These are phyloP conservation scores for Drosophila novamexicana DNA, from an alignment of 1,140 invertebrate species.

Conservation along the genomic window DNA sequence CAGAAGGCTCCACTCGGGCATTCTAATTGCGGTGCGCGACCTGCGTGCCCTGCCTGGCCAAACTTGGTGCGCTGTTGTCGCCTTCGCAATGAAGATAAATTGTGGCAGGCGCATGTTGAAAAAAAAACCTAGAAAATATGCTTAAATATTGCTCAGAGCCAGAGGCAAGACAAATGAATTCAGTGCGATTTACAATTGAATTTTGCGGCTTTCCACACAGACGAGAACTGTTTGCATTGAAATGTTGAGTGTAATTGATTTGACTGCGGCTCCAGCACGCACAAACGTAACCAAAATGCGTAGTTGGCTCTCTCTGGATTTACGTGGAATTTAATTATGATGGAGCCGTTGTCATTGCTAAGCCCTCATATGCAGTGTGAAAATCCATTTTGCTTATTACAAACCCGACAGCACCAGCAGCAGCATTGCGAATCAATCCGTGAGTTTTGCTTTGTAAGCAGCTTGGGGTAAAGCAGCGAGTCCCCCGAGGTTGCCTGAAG, in stretches of 20 bases:
- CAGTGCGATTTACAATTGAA: slow-evolving; percentile 38
- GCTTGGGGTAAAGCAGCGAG: background rate
- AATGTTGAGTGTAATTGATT: slow-evolving; percentile 29
- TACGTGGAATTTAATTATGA: background rate
- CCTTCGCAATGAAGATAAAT: slow-evolving; percentile 66
- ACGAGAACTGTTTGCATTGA: slow-evolving; percentile 14
- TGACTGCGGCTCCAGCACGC: slow-evolving; percentile 17
- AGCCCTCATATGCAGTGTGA: background rate
- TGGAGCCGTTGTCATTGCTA: background rate
- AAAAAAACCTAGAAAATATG: slow-evolving; percentile 31
- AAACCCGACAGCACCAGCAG: no score
- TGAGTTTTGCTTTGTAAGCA: slow-evolving; percentile 1
- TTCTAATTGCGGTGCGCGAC: slow-evolving; percentile 40
- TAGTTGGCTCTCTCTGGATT: background rate
- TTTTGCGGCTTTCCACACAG: slow-evolving; percentile 13
- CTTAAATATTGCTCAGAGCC: slow-evolving; percentile 16
- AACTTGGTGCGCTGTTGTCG: background rate
- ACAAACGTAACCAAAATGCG: background rate
- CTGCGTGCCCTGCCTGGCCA: background rate
- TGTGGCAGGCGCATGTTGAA: slow-evolving; percentile 23
- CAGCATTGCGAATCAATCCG: background rate
- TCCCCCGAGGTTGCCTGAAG: background rate
- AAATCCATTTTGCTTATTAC: background rate
- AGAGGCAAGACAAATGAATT: slow-evolving; percentile 27
- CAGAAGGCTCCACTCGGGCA: background rate